phyloP scores from a whole-genome alignment of 2,113 vertebrate species.

The cattle (Bos taurus) region DNA sequence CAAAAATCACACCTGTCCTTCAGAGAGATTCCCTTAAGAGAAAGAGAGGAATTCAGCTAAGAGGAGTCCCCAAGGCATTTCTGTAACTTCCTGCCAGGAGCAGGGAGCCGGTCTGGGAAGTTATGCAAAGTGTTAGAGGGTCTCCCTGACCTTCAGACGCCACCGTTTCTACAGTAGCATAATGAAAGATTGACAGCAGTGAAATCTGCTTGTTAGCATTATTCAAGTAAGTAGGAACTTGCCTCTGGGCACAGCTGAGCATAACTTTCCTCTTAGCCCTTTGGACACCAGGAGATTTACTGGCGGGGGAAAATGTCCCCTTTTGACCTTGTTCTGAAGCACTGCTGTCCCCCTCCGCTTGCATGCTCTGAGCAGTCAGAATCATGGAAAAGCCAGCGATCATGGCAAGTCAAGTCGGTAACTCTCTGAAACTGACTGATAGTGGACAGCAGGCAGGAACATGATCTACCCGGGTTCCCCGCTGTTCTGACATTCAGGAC shows the following conservation, averaged over 20 bases:
- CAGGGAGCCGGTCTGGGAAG: background rate
- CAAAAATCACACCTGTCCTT: constrained; percentile 20
- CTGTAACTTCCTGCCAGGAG: background rate
- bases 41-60: background rate
- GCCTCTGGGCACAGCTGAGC: background rate
- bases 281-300: background rate
- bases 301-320: background rate
- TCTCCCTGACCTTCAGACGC: constrained; percentile 46
- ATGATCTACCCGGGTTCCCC: background rate
- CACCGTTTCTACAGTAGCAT: background rate
- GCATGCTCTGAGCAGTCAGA: background rate
- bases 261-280: background rate
- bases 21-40: background rate
- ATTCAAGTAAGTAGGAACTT: background rate
- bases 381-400: background rate
- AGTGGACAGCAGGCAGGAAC: background rate
- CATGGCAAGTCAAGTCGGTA: background rate
- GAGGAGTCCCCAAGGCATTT: background rate
- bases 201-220: background rate
- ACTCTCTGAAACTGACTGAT: background rate
- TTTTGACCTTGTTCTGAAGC: background rate
- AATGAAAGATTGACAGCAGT: background rate
- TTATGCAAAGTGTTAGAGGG: background rate
- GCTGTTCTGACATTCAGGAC: constrained; percentile 14
- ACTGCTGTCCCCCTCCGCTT: background rate